These are phyloP conservation scores for Vombatus ursinus DNA, from an alignment of 2,113 vertebrate species.

Conservation along the genomic window DNA sequence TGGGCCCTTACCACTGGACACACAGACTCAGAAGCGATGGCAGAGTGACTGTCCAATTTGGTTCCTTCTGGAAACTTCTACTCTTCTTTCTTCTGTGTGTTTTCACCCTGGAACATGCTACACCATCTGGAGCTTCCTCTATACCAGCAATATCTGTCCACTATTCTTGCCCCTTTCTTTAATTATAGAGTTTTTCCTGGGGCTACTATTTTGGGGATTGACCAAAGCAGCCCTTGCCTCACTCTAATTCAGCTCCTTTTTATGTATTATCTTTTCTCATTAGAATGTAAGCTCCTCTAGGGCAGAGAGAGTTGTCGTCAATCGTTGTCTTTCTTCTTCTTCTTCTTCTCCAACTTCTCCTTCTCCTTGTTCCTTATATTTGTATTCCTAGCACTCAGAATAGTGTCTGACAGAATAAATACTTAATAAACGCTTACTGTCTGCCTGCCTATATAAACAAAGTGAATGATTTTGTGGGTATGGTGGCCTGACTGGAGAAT, in stretches of 20 bases:
- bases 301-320: too few species aligned
- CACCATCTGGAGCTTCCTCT: not conserved
- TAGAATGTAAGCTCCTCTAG: not conserved
- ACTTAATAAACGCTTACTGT: not conserved
- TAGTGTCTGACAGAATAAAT: not conserved
- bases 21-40: not conserved
- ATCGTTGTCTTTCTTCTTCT: too few species aligned
- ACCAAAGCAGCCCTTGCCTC: too few species aligned
- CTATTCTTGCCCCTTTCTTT: not conserved
- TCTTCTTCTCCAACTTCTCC: too few species aligned
- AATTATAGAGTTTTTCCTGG: not conserved
- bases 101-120: not conserved
- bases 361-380: too few species aligned
- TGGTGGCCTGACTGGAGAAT: not conserved
- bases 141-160: not conserved
- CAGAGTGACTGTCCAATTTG: not conserved
- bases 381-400: too few species aligned
- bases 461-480: not conserved
- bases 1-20: not conserved
- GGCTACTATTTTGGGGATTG: not conserved
- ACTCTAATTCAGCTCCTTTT: not conserved
- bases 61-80: not conserved
- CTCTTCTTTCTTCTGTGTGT: not conserved
- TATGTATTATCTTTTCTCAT: not conserved
- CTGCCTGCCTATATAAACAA: not conserved